phyloP scores from a whole-genome alignment of 1,140 invertebrate species.

The Drosophila novamexicana region DNA sequence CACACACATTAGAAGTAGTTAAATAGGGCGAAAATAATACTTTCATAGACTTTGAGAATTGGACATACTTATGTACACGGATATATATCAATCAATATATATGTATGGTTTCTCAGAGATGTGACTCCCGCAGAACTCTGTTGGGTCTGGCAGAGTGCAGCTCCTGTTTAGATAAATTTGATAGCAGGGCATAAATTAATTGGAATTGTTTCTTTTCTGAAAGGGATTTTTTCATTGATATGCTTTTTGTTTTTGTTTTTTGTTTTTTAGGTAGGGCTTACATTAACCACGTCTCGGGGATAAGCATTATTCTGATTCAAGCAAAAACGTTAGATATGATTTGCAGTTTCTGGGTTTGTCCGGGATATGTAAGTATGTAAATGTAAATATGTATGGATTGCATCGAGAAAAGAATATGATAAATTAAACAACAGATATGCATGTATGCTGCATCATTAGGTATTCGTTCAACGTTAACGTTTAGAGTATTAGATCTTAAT shows the following conservation, averaged over 20 bases:
- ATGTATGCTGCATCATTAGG: constrained; percentile 11
- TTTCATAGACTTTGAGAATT: constrained; percentile 58
- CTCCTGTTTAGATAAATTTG: constrained; percentile 78
- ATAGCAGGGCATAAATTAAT: constrained; percentile 57
- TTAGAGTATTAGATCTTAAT: constrained; percentile 47
- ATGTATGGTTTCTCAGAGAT: constrained; percentile 61
- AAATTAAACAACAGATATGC: constrained; percentile 37
- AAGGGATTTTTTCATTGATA: not conserved
- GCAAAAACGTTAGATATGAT: constrained; percentile 54
- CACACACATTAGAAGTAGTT: constrained; percentile 36
- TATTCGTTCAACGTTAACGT: constrained; percentile 9
- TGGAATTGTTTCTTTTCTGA: constrained; percentile 24
- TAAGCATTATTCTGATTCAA: constrained; percentile 50
- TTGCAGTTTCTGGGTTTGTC: constrained; percentile 12
- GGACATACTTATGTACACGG: not conserved
- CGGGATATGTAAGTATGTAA: constrained; percentile 27
- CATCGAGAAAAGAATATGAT: not conserved
- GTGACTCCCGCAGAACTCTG: constrained; percentile 77
- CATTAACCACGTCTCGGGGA: constrained; percentile 37
- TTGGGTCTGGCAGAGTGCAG: constrained; percentile 67
- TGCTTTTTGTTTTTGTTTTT: not conserved
- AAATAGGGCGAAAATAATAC: constrained; percentile 63
- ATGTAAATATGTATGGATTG: constrained; percentile 25
- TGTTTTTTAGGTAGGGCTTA: constrained; percentile 15
- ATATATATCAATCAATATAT: constrained; percentile 57